Base-by-base conservation (phyloP, 92 coral and sea anemone species). In the Muricea muricata region DNA sequence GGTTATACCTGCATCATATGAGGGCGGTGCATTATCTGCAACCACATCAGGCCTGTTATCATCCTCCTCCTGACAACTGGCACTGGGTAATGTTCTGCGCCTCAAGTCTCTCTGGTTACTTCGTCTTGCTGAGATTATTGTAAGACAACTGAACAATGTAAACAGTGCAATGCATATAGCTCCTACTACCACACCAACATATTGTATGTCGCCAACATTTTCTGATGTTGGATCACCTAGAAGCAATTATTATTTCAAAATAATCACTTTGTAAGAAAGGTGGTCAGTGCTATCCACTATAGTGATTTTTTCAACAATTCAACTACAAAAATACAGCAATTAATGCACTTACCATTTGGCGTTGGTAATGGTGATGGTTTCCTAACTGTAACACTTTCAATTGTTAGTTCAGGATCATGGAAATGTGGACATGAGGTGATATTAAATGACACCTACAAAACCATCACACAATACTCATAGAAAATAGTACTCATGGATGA, bases 171-270 rank as follows among this genome's bases (percentile, higher is more conserved):
- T 78, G 24, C 83, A 78, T 32, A 78, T 78, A 5, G 83, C 83
- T 14, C 83, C 83, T 21, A 78, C 83, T 5, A 78, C 83, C 7
- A 78, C 83, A 58, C 83, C 83, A 37, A 78, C 83, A 40, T 78
- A 78, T 34, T 78, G 83, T 33, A 78, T 78, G 45, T 78, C 83
- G 39, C 83, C 83, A 57, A 78, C 63, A 41, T 55, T 32, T 7
- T 67, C 20, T n/a, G n/a, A n/a, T 26, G 70, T 28, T 15, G 71
- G 71, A 6, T 7, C 33, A 32, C n/a, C 83, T 78, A 21, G 20
- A 55, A 18, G 3, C 6, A n/a, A 18, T 55, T 18, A 3, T 61
- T 17, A 12, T 23, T 23, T 32, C 25, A 11, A 12, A 8, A 23
- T 32, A 20, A 24, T 61, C 25, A 1, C 11, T 12, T 61, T 17